Conservation (phyloP, 2,888 invertebrate species). For the Plusia festucae region DNA sequence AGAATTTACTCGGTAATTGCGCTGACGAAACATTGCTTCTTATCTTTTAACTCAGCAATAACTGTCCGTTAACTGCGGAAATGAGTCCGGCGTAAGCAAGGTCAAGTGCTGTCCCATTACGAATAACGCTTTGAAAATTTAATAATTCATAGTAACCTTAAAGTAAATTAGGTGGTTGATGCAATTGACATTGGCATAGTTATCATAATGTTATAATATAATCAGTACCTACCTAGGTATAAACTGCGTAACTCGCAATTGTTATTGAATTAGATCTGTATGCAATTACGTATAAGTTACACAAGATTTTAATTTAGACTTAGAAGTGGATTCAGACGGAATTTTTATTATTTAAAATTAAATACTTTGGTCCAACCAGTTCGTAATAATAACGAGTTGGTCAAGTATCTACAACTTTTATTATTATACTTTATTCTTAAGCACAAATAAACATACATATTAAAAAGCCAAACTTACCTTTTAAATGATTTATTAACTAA, state of each 20-base stretch:
- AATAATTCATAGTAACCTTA: slow-evolving; percentile 16
- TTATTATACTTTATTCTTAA: too few relatives aligned
- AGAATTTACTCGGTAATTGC: too few relatives aligned
- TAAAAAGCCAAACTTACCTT: too few relatives aligned
- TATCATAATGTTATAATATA: not conserved
- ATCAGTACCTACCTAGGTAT: too few relatives aligned
- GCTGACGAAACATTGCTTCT: not conserved
- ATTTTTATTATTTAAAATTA: too few relatives aligned
- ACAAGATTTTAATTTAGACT: not conserved
- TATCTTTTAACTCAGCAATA: not conserved
- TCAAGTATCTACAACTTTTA: too few relatives aligned
- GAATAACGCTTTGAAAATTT: slow-evolving; percentile 10
- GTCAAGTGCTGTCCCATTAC: slow-evolving; percentile 22
- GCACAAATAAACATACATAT: not conserved
- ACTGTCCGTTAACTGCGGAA: slow-evolving; percentile 9
- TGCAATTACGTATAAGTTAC: not conserved
- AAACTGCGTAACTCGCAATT: not conserved
- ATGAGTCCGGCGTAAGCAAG: slow-evolving; percentile 22
- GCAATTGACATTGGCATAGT: slow-evolving; percentile 46
- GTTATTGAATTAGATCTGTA: not conserved
- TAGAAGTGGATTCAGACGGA: too few relatives aligned
- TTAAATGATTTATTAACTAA: not conserved
- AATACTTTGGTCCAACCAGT: not conserved
- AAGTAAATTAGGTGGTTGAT: slow-evolving; percentile 10
- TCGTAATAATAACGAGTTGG: not conserved